phyloP scores from a whole-genome alignment of 2,888 invertebrate genomes.

The Dynastes hyllus region DNA sequence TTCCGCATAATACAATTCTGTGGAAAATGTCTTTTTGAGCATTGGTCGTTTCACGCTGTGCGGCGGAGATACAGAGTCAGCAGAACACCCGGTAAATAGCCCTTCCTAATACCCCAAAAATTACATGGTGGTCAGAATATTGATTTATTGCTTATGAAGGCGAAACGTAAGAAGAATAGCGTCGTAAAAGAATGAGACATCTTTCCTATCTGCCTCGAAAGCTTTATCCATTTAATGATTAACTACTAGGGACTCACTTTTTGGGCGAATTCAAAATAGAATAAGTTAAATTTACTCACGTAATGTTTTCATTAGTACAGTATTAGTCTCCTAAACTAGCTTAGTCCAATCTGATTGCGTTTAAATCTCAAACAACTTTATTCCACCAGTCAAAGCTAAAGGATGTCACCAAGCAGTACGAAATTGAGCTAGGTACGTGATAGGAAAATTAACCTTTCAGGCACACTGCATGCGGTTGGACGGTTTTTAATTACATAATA shows the following conservation, averaged over 20 bases:
- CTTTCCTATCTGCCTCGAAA: neutral
- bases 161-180: constrained; percentile 16
- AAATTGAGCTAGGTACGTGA: no score
- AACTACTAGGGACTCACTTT: neutral
- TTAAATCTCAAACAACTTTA: no score
- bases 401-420: no score
- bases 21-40: constrained; percentile 34
- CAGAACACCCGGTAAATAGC: constrained; percentile 45
- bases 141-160: constrained; percentile 48
- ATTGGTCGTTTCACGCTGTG: constrained; percentile 43
- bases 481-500: no score
- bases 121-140: constrained; percentile 49
- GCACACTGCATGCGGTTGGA: no score
- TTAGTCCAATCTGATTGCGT: no score
- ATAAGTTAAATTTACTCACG: neutral
- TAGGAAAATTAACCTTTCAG: no score
- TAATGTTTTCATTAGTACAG: neutral
- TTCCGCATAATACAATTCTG: constrained; percentile 25
- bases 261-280: neutral
- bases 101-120: constrained; percentile 45
- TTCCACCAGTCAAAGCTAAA: no score
- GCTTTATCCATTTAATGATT: constrained; percentile 5
- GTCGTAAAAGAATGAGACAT: neutral
- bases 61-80: constrained; percentile 42
- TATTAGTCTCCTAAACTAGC: neutral